Base-by-base conservation (phyloP, 2,113 vertebrate species). In the Bettongia penicillata region DNA sequence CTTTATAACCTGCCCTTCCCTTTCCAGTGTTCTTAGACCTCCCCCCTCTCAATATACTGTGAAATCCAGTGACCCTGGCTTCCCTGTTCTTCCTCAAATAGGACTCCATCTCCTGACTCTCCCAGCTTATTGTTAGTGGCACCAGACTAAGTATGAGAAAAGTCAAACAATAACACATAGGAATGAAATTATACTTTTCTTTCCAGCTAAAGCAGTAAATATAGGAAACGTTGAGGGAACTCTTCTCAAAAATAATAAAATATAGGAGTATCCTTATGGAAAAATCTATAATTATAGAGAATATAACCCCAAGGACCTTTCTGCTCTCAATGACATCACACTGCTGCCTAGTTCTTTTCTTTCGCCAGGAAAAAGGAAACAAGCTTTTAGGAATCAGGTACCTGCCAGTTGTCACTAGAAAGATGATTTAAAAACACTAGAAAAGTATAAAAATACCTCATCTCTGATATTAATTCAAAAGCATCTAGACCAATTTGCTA, bases 101-200 rank as follows among this genome's bases (percentile, higher is more conserved):
- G 43, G 68, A 43, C 7, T 84, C 9, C 19, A 22, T 43, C n/a
- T 43, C 19, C 68, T 68, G 61, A 37, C 61, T 68, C 31, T 68
- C 31, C 31, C 84, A 96, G 95, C 89, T 77, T 47, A 92, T 94
- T 96, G 89, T 93, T 92, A 93, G 25, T 8, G 91, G n/a, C 11
- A 97, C 53, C 24, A 57, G 49, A 91, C 5, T 84, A 43, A 43
- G 37, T 52, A 10, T 89, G 77, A 89, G 51, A 93, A 94, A 61
- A 91, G 91, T 53, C 89, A 51, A 31, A 31, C 16, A 89, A 12
- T 23, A 91, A 28, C 51, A 47, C 93, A 8, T 77, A 8, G 90
- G 77, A 95, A 94, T 95, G 57, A 93, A 95, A 92, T 95, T 89
- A 77, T 84, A 77, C 25, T 91, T 43, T 95, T 61, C 31, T 26